phyloP scores from a whole-genome alignment of 1,140 invertebrate species.

The Zaprionus gabonicus region DNA sequence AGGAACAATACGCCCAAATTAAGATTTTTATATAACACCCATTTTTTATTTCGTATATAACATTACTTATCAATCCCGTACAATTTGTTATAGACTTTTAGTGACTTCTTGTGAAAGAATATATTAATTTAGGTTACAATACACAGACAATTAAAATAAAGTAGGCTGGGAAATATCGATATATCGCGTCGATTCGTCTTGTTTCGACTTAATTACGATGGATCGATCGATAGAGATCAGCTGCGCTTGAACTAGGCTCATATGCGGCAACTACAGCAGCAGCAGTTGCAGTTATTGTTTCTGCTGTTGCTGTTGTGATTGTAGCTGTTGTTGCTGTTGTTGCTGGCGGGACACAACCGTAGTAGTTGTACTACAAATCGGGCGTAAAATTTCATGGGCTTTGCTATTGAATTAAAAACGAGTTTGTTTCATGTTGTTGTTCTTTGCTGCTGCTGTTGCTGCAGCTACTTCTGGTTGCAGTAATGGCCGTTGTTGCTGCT shows the following conservation, averaged over 20 bases:
- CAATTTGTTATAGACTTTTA: too few species aligned
- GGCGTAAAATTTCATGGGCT: conserved; percentile 84
- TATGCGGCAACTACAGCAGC: conserved; percentile 4
- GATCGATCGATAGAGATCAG: conserved; percentile 44
- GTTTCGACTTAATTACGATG: conserved; percentile 19
- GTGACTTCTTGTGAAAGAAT: too few species aligned
- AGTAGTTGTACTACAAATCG: conserved; percentile 83
- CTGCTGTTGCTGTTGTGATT: conserved; percentile 22
- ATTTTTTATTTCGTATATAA: too few species aligned
- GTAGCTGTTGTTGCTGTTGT: conserved; percentile 26
- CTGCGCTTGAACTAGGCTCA: conserved; percentile 42
- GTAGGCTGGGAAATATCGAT: not conserved
- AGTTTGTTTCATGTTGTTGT: conserved; percentile 64
- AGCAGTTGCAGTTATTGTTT: conserved; percentile 28
- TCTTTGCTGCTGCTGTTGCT: conserved; percentile 46
- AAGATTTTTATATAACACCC: too few species aligned
- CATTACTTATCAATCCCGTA: too few species aligned
- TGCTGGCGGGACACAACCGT: conserved; percentile 66
- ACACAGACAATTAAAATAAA: too few species aligned
- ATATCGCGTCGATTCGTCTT: not conserved
- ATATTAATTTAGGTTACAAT: too few species aligned
- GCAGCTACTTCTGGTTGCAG: conserved; percentile 63
- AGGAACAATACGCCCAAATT: too few species aligned
- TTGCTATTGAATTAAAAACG: conserved; percentile 83
- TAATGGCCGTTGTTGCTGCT: conserved; percentile 46